Evolutionary conservation across 2,888 invertebrate genomes (phyloP).

Genomic region (Apodemia mormo): DNA sequence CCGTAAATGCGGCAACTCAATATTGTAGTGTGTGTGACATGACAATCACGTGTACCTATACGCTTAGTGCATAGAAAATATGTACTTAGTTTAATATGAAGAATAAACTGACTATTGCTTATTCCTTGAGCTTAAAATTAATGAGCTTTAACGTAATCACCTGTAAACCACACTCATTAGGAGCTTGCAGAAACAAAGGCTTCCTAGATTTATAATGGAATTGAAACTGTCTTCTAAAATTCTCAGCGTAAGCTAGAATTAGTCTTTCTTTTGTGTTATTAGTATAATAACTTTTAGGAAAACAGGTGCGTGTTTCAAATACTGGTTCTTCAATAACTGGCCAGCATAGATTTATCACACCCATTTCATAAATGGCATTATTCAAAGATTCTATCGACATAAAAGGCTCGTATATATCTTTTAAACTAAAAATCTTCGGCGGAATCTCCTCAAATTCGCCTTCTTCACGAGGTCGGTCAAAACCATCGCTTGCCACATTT

Average conservation of each 20-base stretch:
- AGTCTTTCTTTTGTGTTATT: slow-evolving; percentile 87
- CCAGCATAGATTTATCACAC: slow-evolving; percentile 85
- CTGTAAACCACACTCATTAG: slow-evolving; percentile 90
- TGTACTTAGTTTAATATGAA: too few relatives aligned
- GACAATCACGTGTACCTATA: too few relatives aligned
- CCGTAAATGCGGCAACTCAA: too few relatives aligned
- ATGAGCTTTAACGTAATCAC: slow-evolving; percentile 56
- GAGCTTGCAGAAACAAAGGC: slow-evolving; percentile 85
- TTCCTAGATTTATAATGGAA: slow-evolving; percentile 81
- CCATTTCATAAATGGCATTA: slow-evolving; percentile 82
- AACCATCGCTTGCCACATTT: slow-evolving; percentile 52
- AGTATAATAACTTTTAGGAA: slow-evolving; percentile 84
- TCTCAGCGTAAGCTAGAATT: slow-evolving; percentile 87
- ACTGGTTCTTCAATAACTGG: slow-evolving; percentile 78
- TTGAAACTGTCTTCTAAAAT: slow-evolving; percentile 87
- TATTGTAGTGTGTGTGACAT: too few relatives aligned
- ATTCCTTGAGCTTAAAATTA: not conserved
- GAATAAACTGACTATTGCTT: too few relatives aligned
- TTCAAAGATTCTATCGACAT: slow-evolving; percentile 75
- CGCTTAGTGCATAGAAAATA: too few relatives aligned
- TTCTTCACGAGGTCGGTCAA: slow-evolving; percentile 58
- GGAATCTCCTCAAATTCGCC: slow-evolving; percentile 58
- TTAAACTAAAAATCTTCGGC: slow-evolving; percentile 62
- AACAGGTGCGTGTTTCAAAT: slow-evolving; percentile 81
- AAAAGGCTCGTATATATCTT: slow-evolving; percentile 59